Conservation (phyloP, 2,797 vertebrate genomes). For the Cuniculus paca region DNA sequence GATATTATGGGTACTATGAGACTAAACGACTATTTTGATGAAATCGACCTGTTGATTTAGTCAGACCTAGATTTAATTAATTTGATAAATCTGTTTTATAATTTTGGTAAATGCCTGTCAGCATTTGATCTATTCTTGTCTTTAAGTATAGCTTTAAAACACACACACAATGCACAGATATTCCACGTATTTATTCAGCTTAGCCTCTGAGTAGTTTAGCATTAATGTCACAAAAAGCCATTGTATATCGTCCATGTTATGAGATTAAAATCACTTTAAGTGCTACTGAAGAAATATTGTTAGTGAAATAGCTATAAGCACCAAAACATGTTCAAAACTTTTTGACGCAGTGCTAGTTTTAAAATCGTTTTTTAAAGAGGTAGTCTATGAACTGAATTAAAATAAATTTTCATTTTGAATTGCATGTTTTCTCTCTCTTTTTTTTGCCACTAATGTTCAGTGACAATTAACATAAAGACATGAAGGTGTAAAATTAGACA, state of each 20-base stretch:
- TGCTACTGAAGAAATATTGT: neutral
- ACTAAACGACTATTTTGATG: conserved; percentile 21
- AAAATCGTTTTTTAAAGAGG: neutral
- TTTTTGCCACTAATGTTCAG: neutral
- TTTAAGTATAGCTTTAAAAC: conserved; percentile 6
- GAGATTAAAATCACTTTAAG: neutral
- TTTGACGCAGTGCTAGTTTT: neutral
- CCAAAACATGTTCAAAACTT: neutral
- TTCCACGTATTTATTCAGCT: conserved; percentile 2
- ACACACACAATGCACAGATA: neutral
- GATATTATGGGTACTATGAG: neutral
- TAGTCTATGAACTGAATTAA: neutral
- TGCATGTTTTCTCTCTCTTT: neutral
- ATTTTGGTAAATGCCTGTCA: conserved; percentile 22
- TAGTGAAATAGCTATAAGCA: neutral
- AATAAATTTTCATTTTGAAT: neutral
- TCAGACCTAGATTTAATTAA: conserved; percentile 59
- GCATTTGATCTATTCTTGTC: conserved; percentile 24
- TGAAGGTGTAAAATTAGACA: neutral
- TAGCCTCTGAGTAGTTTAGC: neutral
- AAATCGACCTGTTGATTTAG: conserved; percentile 41
- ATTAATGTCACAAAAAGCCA: neutral
- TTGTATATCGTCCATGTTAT: neutral
- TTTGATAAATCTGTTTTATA: conserved; percentile 18
- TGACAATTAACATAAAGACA: neutral